These are phyloP conservation scores for Trinorchestia longiramus DNA, from an alignment of 1,140 invertebrate genomes.

Conservation along the genomic window DNA sequence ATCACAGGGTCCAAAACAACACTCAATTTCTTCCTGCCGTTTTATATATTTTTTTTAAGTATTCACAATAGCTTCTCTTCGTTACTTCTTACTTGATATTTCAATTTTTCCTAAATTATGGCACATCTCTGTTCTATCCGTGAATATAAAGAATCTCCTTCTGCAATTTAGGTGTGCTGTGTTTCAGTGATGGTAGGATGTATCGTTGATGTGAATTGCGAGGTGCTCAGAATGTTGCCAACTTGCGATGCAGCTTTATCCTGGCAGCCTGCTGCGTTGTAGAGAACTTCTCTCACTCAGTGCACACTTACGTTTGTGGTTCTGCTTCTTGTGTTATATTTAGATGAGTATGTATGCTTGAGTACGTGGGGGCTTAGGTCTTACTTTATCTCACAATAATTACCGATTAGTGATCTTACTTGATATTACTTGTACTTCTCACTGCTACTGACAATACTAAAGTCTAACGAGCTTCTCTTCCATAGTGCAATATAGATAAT, in stretches of 20 bases:
- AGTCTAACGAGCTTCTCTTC: neutral
- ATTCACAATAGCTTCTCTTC: neutral
- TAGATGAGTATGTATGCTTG: neutral
- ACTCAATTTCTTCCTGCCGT: neutral
- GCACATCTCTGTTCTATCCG: neutral
- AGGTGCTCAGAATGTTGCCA: neutral
- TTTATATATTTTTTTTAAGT: neutral
- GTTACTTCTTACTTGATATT: neutral
- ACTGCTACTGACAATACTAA: neutral
- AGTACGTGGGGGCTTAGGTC: neutral
- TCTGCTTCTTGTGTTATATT: neutral
- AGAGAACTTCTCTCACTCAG: neutral
- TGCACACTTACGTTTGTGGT: neutral
- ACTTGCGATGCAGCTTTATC: neutral
- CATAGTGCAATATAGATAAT: neutral
- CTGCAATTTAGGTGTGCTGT: neutral
- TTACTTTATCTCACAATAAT: neutral
- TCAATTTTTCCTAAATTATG: neutral
- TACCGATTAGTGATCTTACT: neutral
- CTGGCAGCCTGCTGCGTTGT: neutral
- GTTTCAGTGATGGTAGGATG: neutral
- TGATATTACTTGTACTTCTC: neutral
- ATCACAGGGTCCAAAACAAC: neutral
- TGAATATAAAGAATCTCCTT: neutral
- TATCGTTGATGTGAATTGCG: neutral